Conservation (phyloP, 2,113 vertebrate species). For the Miniopterus natalensis region DNA sequence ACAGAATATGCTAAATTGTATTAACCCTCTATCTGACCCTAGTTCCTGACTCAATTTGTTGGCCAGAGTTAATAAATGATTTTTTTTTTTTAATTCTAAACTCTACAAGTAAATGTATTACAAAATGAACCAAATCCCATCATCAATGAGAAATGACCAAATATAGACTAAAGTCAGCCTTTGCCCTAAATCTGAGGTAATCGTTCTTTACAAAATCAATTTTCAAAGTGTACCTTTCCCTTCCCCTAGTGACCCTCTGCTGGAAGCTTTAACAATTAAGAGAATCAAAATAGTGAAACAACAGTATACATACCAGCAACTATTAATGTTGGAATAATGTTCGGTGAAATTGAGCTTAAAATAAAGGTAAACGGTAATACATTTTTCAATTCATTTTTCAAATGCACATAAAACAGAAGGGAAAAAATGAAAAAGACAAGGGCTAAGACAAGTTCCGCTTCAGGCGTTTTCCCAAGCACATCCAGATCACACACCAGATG, state of each 20-base stretch:
- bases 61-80: not conserved
- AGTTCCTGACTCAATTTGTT: not conserved
- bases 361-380: conserved; percentile 14
- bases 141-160: not conserved
- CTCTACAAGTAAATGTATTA: not conserved
- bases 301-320: not conserved
- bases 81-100: not conserved
- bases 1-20: conserved; percentile 24
- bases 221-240: conserved; percentile 1
- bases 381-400: conserved; percentile 22
- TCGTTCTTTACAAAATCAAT: conserved; percentile 21
- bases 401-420: not conserved
- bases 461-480: not conserved
- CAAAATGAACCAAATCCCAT: conserved; percentile 33
- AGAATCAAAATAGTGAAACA: not conserved
- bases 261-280: not conserved
- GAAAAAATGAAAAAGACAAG: not conserved
- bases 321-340: not conserved
- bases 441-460: not conserved
- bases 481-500: not conserved
- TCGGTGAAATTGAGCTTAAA: conserved; percentile 24
- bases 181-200: conserved; percentile 11
- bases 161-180: not conserved
- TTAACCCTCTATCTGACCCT: not conserved
- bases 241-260: not conserved